phyloP scores from a whole-genome alignment of 2,888 invertebrate species.

The Andrena minutula region DNA sequence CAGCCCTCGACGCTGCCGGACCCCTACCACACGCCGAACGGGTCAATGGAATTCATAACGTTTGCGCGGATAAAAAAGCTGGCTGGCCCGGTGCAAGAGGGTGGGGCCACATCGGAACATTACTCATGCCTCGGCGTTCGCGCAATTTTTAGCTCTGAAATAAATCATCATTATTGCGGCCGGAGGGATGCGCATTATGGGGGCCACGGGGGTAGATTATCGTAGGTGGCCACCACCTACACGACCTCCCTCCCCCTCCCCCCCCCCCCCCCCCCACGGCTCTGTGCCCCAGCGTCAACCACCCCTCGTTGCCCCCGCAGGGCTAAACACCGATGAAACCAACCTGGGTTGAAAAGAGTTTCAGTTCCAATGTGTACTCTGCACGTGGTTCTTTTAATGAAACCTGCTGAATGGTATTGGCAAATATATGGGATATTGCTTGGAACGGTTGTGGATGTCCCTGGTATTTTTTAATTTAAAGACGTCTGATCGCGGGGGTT shows the following conservation, averaged over 20 bases:
- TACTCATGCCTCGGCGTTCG: conserved; percentile 86
- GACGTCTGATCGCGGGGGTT: too few relatives aligned
- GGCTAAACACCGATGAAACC: conserved; percentile 54
- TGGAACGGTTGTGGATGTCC: not conserved
- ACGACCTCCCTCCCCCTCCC: conserved; percentile 25
- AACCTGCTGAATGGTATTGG: not conserved
- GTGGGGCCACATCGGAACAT: conserved; percentile 85
- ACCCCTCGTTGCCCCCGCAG: conserved; percentile 30
- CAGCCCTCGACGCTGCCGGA: conserved; percentile 75
- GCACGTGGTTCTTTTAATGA: not conserved
- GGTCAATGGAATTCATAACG: conserved; percentile 83
- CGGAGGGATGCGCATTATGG: conserved; percentile 83
- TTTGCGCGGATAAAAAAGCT: conserved; percentile 80
- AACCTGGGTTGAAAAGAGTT: conserved; percentile 36
- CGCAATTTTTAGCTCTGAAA: conserved; percentile 87
- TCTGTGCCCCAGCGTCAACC: not conserved
- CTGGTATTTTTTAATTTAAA: too few relatives aligned
- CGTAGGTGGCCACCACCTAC: conserved; percentile 75
- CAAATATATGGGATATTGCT: not conserved
- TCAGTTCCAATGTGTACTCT: conserved; percentile 18
- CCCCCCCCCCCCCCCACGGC: too few relatives aligned
- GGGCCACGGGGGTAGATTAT: conserved; percentile 81
- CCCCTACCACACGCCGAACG: conserved; percentile 74
- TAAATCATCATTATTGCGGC: conserved; percentile 88
- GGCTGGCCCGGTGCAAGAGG: conserved; percentile 72